Evolutionary conservation across 2,113 vertebrate species (phyloP).

Genomic region (Egretta garzetta): DNA sequence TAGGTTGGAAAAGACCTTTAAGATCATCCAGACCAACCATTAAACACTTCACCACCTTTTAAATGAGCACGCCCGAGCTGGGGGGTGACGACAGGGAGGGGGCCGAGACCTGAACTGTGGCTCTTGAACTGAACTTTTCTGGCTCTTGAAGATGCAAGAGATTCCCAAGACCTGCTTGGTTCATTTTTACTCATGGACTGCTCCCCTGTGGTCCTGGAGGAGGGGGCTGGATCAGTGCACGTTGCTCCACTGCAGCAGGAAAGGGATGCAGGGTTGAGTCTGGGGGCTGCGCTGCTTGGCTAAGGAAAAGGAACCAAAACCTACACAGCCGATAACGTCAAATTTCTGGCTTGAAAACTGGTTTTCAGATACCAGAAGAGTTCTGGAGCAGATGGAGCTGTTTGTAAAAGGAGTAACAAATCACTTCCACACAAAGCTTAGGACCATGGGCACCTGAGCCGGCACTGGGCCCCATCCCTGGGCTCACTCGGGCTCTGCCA

Average conservation of each 20-base stretch:
- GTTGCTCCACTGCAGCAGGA: not conserved
- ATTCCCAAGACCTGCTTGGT: constrained; percentile 1
- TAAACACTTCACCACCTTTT: not conserved
- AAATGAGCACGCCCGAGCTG: fast-evolving
- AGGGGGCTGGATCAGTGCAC: fast-evolving
- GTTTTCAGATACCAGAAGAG: too few relatives aligned
- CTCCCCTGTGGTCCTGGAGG: fast-evolving
- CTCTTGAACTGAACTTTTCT: not conserved
- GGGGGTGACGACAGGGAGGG: not conserved
- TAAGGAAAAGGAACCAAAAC: not conserved
- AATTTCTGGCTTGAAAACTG: not conserved
- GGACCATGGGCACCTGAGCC: not conserved
- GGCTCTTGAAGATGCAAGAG: not conserved
- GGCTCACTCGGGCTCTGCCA: fast-evolving
- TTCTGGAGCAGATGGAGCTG: not conserved
- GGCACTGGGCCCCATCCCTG: too few relatives aligned
- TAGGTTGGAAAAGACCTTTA: too few relatives aligned
- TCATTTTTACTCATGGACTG: not conserved
- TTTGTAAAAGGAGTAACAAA: not conserved
- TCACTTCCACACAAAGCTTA: not conserved
- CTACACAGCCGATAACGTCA: not conserved
- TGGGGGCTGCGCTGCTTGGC: not conserved
- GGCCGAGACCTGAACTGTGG: not conserved
- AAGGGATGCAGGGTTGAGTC: not conserved
- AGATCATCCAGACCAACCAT: too few relatives aligned